Evolutionary conservation across 23 tunicate species (phyloP), one percentile per base, ranked within the genome.

Genomic region (Corella eumyota): DNA sequence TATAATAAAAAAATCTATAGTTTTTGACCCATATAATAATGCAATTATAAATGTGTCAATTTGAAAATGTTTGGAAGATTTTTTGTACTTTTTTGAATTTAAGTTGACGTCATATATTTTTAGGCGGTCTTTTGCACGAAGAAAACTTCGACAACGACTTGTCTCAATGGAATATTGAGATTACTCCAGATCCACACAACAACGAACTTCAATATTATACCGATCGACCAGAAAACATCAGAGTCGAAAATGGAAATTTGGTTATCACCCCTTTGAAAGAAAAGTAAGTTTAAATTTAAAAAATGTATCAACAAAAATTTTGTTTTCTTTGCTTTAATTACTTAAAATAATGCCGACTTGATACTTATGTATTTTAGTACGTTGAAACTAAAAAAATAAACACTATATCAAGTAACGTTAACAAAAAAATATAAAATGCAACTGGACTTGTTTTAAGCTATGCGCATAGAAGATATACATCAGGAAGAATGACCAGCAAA

Each of bases 151-250:
- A 86, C 36, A 19, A 25, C 1, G 53, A 73, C 22, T 30, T 36
- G 23, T 15, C 26, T 23, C 45, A 88, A 61, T 88, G 88, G 88
- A 21, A 26, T 6, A 62, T 88, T 15, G 96, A 88, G 56, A 88
- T 88, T 4, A 70, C 68, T 0, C 54, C 79, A 6, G 67, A 62
- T 31, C 77, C 96, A 0, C 72, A 78, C 50, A 88, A 88, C 81
- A 88, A 88, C 56, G 96, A 88, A 59, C 66, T 71, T 6, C 95
- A 93, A 60, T 93, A 84, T 37, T 93, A 93, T 50, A 93, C 90
- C 0, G 65, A 61, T 31, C 50, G 90, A 45, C 15, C 50, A 3
- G 70, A 78, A 31, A 93, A 93, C 50, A 50, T 79, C 2, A 13
- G 45, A 34, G 74, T 80, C 0, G 78, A 85, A 49, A 49, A 78